phyloP scores from a whole-genome alignment of 2,797 vertebrate genomes.

The Acridotheres tristis region DNA sequence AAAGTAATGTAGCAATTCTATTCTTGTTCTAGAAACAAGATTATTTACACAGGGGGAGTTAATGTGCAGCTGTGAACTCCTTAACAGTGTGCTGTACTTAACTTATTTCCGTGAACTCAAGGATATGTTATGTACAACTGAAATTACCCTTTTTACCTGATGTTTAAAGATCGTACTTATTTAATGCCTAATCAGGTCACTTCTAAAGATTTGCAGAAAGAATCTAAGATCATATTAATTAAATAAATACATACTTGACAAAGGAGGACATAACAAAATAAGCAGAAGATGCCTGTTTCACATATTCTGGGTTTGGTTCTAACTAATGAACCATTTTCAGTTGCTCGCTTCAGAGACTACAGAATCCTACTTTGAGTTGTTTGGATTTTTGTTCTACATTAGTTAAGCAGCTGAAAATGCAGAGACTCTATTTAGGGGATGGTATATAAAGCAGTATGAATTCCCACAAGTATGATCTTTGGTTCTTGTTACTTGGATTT shows the following conservation, averaged over 20 bases:
- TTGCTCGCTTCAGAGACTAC: background rate
- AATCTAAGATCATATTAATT: background rate
- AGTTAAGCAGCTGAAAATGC: background rate
- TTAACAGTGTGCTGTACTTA: background rate
- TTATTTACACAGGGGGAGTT: background rate
- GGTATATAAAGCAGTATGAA: background rate
- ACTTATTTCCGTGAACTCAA: background rate
- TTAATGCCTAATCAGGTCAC: background rate
- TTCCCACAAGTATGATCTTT: background rate
- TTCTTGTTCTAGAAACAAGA: background rate
- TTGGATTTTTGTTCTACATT: background rate
- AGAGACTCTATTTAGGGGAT: background rate
- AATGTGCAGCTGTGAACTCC: background rate
- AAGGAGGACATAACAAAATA: background rate
- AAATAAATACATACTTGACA: background rate
- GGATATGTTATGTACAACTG: background rate
- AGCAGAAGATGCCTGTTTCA: background rate
- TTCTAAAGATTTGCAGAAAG: background rate
- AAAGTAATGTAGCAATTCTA: background rate
- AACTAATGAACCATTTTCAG: background rate
- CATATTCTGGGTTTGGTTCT: background rate
- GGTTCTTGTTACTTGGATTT: background rate
- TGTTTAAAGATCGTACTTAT: background rate
- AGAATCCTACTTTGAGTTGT: background rate
- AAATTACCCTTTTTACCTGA: background rate